Base-by-base conservation (phyloP, 2,113 vertebrate species). In the Uria lomvia region DNA sequence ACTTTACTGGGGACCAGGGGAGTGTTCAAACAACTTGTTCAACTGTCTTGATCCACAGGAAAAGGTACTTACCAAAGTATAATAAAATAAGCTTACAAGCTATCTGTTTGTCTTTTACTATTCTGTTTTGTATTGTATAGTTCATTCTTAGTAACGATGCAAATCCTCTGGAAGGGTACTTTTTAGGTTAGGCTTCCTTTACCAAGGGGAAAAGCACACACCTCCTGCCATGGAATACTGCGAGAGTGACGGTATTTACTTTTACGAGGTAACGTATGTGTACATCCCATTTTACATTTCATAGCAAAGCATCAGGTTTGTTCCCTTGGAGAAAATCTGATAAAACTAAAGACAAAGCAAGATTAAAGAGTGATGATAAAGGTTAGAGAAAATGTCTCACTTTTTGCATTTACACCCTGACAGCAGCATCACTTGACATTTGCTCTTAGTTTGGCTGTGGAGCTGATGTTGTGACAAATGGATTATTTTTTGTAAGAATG, bases 11-110 rank as follows among this genome's bases (percentile, higher is more conserved):
- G 79, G 73, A 90, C 87, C 11, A 53, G 1, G 1, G 65, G 43
- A 45, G 53, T 56, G 30, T 94, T 96, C 72, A 65, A 76, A 80
- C 55, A 82, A 47, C 75, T 50, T 38, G n/a, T 96, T 95, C 89
- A 91, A 86, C 60, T 96, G 71, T 60, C 36, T 95, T 83, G 81
- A 93, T 81, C 88, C 80, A 85, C 60, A 93, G 83, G 80, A 96
- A 97, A 88, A 38, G 67, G 83, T 29, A 73, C 42, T 94, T 96
- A 95, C 85, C 67, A 70, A 96, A 91, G 49, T 89, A 81, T 90
- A 98, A 98, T 98, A 98, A 98, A 98, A 94, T 50, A 86, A 96
- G 67, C 77, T 97, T 96, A 86, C 40, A 70, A 90, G 49, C 34
- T 81, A 32, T 55, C 38, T 19, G 26, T 30, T 97, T 92, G 82